Evolutionary conservation across 2,797 vertebrate species (phyloP).

Genomic region (Gymnothorax reevesii): DNA sequence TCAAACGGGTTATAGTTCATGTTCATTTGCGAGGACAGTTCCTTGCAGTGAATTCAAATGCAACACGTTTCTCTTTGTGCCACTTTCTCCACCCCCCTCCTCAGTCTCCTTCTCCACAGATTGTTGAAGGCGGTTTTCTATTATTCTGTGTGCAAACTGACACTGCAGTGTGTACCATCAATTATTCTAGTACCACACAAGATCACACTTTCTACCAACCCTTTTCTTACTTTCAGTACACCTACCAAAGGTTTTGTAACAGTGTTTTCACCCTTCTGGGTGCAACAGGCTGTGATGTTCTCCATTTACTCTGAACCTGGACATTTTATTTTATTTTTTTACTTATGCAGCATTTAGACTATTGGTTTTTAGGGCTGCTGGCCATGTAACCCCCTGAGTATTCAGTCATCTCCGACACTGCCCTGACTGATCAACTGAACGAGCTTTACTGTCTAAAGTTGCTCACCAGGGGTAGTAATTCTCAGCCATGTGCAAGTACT

Average conservation of each 20-base stretch:
- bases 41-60: not conserved
- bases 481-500: not conserved
- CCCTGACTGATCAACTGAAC: not conserved
- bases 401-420: not conserved
- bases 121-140: not conserved
- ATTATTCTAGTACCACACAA: not conserved
- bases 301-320: not conserved
- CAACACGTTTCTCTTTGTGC: not conserved
- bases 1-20: no score
- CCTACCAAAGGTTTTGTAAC: not conserved
- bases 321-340: not conserved
- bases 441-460: not conserved
- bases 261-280: not conserved
- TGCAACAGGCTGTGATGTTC: not conserved
- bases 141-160: not conserved
- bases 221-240: not conserved
- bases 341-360: not conserved
- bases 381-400: not conserved
- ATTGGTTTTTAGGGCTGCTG: not conserved
- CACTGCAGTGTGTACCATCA: not conserved
- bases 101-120: not conserved
- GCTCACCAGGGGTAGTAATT: not conserved
- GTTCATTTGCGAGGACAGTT: no score
- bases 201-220: not conserved
- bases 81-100: no score